A percentile compares a stretch with the other conserved stretches of the same genome.
These are phyloP conservation scores for Hippocampus kuda DNA, from an alignment of 2,797 vertebrate genomes.

Conservation along the genomic window DNA sequence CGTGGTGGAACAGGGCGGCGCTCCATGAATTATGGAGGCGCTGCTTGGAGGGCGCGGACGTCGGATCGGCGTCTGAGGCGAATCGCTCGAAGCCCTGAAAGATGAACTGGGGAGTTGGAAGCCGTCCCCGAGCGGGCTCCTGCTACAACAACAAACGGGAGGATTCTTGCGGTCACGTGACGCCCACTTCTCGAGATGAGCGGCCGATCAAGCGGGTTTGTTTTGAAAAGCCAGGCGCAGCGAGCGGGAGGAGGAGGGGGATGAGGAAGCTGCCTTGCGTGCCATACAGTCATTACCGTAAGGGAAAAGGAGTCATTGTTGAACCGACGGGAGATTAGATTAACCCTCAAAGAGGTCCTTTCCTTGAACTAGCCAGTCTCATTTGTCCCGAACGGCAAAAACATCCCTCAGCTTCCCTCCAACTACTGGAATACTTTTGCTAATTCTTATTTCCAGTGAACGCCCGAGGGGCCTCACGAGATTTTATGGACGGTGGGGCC, in stretches of 20 bases:
- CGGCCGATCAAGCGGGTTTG: conserved; percentile 31
- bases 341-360: not conserved
- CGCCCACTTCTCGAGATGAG: conserved; percentile 21
- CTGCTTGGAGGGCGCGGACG: not conserved
- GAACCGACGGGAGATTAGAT: conserved; percentile 41
- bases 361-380: not conserved
- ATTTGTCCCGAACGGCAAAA: not conserved
- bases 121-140: not conserved
- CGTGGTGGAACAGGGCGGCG: not conserved
- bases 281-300: conserved; percentile 34
- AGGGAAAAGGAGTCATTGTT: conserved; percentile 34
- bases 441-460: not conserved
- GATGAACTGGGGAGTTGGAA: not conserved
- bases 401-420: not conserved
- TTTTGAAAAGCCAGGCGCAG: conserved; percentile 23
- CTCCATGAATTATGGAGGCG: not conserved
- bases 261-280: conserved; percentile 22
- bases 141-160: conserved; percentile 17
- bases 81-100: not conserved
- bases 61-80: not conserved
- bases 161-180: conserved; percentile 11
- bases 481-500: too few relatives aligned
- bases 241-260: not conserved
- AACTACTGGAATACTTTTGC: not conserved
- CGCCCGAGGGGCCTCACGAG: too few relatives aligned